phyloP scores from a whole-genome alignment of 2,888 invertebrate genomes.

The Epiblema foenella region DNA sequence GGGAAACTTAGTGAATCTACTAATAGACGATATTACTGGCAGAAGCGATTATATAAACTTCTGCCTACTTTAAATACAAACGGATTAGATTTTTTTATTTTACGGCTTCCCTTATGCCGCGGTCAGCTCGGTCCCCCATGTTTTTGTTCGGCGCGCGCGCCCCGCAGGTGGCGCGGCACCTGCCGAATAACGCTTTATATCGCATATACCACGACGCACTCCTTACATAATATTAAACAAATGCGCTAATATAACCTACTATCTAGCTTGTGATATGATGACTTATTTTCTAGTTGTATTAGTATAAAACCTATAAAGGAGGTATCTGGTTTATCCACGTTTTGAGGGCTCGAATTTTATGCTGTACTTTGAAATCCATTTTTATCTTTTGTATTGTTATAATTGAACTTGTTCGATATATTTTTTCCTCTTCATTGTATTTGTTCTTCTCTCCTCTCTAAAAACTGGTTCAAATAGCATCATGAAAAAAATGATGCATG shows the following conservation, averaged over 20 bases:
- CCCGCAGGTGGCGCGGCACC: constrained; percentile 83
- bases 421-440: no score
- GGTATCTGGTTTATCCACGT: no score
- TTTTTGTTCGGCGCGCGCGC: constrained; percentile 79
- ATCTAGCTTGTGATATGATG: not conserved
- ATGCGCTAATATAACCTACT: constrained; percentile 1
- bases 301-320: not conserved
- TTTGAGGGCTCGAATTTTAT: no score
- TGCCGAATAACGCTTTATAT: constrained; percentile 73
- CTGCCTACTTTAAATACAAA: constrained; percentile 15
- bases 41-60: constrained; percentile 1
- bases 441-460: no score
- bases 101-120: constrained; percentile 70
- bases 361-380: no score
- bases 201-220: constrained; percentile 67
- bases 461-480: no score
- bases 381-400: no score
- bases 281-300: not conserved
- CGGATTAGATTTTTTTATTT: constrained; percentile 49
- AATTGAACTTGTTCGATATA: no score
- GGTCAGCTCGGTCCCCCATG: constrained; percentile 59
- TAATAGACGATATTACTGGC: not conserved
- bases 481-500: no score
- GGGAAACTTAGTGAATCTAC: no score
- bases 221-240: constrained; percentile 42